Conservation (phyloP, 2,888 invertebrate species). For the Trissolcus brochymenae region DNA sequence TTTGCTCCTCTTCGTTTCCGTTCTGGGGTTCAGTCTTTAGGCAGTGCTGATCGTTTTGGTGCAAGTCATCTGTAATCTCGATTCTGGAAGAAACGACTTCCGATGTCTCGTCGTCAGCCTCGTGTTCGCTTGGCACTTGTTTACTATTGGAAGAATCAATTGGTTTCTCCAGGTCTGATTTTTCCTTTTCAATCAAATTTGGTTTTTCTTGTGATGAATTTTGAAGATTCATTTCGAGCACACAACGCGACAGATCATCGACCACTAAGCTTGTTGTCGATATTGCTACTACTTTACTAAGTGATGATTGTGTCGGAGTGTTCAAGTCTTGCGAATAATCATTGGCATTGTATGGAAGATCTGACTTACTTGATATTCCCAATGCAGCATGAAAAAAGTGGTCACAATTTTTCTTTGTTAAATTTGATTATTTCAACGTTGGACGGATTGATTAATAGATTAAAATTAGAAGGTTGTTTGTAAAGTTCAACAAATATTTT, state of each 20-base stretch:
- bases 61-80: conserved; percentile 24
- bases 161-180: conserved; percentile 68
- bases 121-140: conserved; percentile 61
- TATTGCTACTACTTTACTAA: conserved; percentile 78
- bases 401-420: neutral
- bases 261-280: conserved; percentile 71
- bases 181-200: conserved; percentile 62
- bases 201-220: conserved; percentile 43
- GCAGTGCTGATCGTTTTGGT: conserved; percentile 40
- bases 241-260: conserved; percentile 24
- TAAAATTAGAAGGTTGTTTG: too few relatives aligned
- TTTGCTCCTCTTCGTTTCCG: conserved; percentile 14
- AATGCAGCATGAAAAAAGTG: conserved; percentile 53
- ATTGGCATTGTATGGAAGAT: conserved; percentile 68
- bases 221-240: conserved; percentile 44
- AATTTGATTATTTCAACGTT: too few relatives aligned
- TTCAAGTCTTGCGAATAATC: conserved; percentile 70
- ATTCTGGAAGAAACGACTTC: conserved; percentile 22
- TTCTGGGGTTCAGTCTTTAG: conserved; percentile 47
- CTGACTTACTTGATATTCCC: conserved; percentile 73
- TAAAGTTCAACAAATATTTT: too few relatives aligned
- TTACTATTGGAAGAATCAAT: conserved; percentile 69
- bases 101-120: neutral
- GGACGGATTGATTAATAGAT: too few relatives aligned
- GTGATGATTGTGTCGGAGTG: conserved; percentile 78